Conservation (phyloP, 2,797 vertebrate species). For the Mus caroli region DNA sequence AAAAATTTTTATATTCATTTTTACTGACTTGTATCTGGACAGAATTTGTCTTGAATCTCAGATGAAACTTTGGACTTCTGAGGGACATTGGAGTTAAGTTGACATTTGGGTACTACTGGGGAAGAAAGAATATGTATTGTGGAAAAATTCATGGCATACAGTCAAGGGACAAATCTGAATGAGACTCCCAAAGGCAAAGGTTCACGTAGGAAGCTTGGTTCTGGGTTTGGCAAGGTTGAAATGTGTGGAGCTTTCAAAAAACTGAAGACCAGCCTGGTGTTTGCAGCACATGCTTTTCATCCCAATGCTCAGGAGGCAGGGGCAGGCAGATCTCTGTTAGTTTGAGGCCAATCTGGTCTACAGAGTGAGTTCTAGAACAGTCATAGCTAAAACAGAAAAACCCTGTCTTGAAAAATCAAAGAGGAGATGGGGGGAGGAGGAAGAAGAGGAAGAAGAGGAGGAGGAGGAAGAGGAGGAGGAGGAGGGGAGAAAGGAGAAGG, state of each 20-base stretch:
- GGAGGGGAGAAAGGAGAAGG: rapidly evolving
- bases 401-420: background rate
- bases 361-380: background rate
- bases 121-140: background rate
- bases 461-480: no score
- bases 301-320: background rate
- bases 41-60: background rate
- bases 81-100: background rate
- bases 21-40: background rate
- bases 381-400: background rate
- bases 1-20: background rate
- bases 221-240: background rate
- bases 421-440: background rate
- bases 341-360: background rate
- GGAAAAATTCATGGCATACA: no score
- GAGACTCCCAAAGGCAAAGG: background rate
- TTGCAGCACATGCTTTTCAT: no score
- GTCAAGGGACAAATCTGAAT: background rate
- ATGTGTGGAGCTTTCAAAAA: background rate
- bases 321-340: background rate
- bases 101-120: background rate
- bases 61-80: background rate
- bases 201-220: background rate
- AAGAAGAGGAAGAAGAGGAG: no score
- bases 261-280: background rate